phyloP scores from a whole-genome alignment of 1,140 invertebrate species.

The Leptopilina clavipes region DNA sequence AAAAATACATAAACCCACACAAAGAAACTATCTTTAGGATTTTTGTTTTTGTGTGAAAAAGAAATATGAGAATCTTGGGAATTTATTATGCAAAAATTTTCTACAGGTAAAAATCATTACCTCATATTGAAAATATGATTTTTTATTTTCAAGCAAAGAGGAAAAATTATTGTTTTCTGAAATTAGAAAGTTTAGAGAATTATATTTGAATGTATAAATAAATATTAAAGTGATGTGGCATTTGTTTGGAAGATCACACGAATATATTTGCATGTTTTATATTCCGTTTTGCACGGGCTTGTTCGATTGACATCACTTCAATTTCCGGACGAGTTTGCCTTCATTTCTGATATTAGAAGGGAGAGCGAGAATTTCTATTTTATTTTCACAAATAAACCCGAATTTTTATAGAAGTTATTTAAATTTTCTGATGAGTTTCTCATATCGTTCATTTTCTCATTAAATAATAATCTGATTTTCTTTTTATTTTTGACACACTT shows the following conservation, averaged over 20 bases:
- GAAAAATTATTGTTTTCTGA: no score
- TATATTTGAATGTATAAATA: no score
- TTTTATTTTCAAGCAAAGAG: no score
- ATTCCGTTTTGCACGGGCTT: neutral
- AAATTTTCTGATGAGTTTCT: neutral
- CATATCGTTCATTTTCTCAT: neutral
- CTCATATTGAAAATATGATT: no score
- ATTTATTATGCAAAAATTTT: neutral
- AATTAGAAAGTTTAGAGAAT: no score
- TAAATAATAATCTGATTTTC: no score
- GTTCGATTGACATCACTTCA: conserved; percentile 19
- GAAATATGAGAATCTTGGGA: neutral
- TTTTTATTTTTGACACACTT: no score
- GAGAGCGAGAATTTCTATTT: conserved; percentile 8
- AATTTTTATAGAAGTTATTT: neutral
- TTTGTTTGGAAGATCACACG: no score
- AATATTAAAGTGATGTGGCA: no score
- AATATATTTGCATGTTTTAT: neutral
- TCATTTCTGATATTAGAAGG: neutral
- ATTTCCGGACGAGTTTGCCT: conserved; percentile 6
- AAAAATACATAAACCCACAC: neutral
- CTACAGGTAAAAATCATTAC: no score
- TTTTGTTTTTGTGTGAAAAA: neutral
- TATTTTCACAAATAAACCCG: neutral
- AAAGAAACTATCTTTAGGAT: neutral